phyloP scores from a whole-genome alignment of 2,113 vertebrate species.

The Atrichornis clamosus region DNA sequence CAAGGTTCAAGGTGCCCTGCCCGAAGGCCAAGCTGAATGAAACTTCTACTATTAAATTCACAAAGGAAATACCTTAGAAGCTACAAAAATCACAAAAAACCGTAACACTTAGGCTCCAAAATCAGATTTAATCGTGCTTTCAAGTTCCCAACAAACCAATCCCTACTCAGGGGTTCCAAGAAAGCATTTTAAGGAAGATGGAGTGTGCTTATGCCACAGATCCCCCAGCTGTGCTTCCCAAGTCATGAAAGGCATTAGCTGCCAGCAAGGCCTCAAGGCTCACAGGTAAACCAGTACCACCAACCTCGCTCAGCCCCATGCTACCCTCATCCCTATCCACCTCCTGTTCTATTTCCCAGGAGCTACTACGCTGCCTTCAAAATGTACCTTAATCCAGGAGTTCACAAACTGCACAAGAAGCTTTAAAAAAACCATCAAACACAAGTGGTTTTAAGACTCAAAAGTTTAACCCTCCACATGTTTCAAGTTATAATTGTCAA shows the following conservation, averaged over 20 bases:
- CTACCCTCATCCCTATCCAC: neutral
- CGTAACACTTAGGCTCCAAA: neutral
- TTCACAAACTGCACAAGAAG: neutral
- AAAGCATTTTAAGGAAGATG: neutral
- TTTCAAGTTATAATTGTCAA: neutral
- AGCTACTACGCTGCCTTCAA: fast-evolving
- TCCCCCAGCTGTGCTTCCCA: neutral
- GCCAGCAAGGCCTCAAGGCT: neutral
- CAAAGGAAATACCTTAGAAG: neutral
- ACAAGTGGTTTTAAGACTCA: neutral
- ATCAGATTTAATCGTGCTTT: neutral
- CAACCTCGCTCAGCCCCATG: no score
- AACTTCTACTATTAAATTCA: neutral
- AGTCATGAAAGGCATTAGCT: neutral
- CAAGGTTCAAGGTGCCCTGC: neutral
- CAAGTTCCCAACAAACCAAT: neutral
- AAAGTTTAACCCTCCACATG: neutral
- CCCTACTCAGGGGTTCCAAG: neutral
- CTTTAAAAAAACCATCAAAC: neutral
- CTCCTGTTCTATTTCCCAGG: neutral
- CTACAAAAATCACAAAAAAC: neutral
- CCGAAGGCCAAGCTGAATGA: neutral
- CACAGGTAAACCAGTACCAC: neutral
- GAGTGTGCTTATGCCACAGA: neutral
- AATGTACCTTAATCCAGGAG: neutral